A percentile compares a stretch with the other conserved stretches of the same genome.
Evolutionary conservation across 37 sponge, comb jelly and placozoan genomes (phyloP).

Genomic region (Chondrilla cf. caribensis): DNA sequence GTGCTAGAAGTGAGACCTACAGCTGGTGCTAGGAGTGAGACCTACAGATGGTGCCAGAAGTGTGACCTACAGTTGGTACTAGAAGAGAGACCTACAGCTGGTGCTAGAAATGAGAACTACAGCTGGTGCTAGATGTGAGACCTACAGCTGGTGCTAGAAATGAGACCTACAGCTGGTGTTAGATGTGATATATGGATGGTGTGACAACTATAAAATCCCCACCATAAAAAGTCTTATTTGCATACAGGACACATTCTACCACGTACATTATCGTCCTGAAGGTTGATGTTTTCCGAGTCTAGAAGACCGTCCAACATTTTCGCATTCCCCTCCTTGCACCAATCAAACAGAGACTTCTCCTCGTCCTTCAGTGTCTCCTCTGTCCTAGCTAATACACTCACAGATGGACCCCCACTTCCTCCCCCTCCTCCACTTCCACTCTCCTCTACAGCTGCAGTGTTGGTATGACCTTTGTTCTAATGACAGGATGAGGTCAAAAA

Average conservation of each 20-base stretch:
- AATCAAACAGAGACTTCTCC: conserved; percentile 78
- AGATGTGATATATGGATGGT: too few species aligned
- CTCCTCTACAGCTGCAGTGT: not conserved
- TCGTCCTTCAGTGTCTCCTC: conserved; percentile 37
- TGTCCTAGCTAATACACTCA: conserved; percentile 43
- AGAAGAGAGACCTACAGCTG: too few species aligned
- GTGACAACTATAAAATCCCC: too few species aligned
- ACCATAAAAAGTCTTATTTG: not conserved
- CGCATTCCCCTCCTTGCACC: conserved; percentile 79
- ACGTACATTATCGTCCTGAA: conserved; percentile 44
- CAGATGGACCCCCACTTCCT: conserved; percentile 48
- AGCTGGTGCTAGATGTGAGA: too few species aligned
- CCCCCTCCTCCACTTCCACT: not conserved
- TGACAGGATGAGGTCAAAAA: too few species aligned
- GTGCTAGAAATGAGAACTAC: too few species aligned
- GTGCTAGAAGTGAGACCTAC: too few species aligned
- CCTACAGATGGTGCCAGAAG: too few species aligned
- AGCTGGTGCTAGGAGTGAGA: too few species aligned
- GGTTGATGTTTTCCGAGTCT: conserved; percentile 27
- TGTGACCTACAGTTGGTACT: too few species aligned
- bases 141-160: too few species aligned
- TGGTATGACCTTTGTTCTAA: too few species aligned
- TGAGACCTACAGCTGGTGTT: not conserved
- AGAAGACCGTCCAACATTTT: conserved; percentile 17
- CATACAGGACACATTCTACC: not conserved